phyloP scores from a whole-genome alignment of 2,888 invertebrate genomes.

The Drosophila monieri region DNA sequence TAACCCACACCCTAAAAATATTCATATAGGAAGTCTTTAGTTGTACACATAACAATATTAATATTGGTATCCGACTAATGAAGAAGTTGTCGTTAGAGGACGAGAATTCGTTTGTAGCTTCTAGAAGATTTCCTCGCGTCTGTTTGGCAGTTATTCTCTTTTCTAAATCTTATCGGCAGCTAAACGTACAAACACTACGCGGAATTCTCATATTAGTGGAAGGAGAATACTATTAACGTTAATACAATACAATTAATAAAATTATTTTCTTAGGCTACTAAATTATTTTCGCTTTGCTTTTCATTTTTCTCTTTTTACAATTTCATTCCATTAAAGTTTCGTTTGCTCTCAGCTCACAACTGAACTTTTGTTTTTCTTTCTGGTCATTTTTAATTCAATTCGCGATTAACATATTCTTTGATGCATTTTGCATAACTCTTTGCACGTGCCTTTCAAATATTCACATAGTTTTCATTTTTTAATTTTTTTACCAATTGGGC shows the following conservation, averaged over 20 bases:
- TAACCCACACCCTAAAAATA: conserved; percentile 79
- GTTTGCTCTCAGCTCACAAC: conserved; percentile 63
- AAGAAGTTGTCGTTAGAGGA: conserved; percentile 82
- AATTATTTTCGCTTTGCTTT: conserved; percentile 47
- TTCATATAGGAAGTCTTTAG: conserved; percentile 71
- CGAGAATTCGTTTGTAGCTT: conserved; percentile 79
- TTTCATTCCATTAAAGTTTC: conserved; percentile 25
- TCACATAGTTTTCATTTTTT: conserved; percentile 39
- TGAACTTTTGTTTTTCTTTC: conserved; percentile 72
- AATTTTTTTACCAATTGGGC: conserved; percentile 21
- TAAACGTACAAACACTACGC: conserved; percentile 53
- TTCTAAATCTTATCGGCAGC: conserved; percentile 4
- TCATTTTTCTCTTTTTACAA: conserved; percentile 38
- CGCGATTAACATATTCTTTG: conserved; percentile 46
- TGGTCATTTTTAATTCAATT: conserved; percentile 34
- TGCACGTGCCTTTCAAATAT: conserved; percentile 81
- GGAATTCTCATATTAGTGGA: conserved; percentile 80
- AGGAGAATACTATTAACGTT: conserved; percentile 60
- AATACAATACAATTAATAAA: conserved; percentile 69
- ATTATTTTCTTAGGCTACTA: conserved; percentile 72
- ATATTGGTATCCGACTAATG: conserved; percentile 80
- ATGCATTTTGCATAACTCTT: conserved; percentile 61
- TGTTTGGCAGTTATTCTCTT: conserved; percentile 37
- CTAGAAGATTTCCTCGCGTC: conserved; percentile 24
- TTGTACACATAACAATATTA: conserved; percentile 58